Percentiles rank a stretch among this genome's conserved stretches.
phyloP scores from a whole-genome alignment of 2,113 vertebrate genomes.

The Turdus rufiventris region DNA sequence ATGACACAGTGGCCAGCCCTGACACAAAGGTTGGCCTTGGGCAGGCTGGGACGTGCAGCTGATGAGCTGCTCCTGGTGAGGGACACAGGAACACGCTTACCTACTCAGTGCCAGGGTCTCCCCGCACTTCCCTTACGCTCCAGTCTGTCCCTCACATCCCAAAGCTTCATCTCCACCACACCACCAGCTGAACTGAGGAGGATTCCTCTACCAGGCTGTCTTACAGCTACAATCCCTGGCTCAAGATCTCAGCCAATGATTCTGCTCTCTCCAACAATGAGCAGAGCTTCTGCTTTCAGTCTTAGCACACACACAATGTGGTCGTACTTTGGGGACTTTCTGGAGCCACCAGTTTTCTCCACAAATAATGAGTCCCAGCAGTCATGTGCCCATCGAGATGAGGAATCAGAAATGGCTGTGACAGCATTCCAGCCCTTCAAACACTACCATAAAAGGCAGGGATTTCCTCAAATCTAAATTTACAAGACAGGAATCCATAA shows the following conservation, averaged over 20 bases:
- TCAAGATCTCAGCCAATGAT: background rate
- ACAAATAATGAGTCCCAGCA: slow-evolving; percentile 56
- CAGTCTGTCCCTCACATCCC: background rate
- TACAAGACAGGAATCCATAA: background rate
- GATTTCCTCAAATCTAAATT: slow-evolving; percentile 53
- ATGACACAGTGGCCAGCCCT: background rate
- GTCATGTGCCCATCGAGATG: background rate
- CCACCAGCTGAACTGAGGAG: background rate
- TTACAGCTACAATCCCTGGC: background rate
- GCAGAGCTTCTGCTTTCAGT: slow-evolving; percentile 56
- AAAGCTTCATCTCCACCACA: slow-evolving; percentile 12
- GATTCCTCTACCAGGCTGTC: background rate
- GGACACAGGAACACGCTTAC: background rate
- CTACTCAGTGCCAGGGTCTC: background rate
- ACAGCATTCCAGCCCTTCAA: slow-evolving; percentile 51
- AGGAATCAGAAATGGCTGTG: slow-evolving; percentile 53
- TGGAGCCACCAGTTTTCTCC: slow-evolving; percentile 51
- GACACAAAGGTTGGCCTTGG: background rate
- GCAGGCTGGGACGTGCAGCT: rapidly evolving
- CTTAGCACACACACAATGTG: slow-evolving; percentile 20
- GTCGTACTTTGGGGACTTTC: slow-evolving; percentile 39
- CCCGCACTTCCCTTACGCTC: background rate
- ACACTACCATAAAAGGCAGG: slow-evolving; percentile 50
- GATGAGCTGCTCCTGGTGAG: rapidly evolving
- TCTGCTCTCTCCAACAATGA: background rate